Percentiles rank a stretch among this genome's conserved stretches.
phyloP scores from a whole-genome alignment of 1,140 invertebrate species.

The Antheraea mylitta region DNA sequence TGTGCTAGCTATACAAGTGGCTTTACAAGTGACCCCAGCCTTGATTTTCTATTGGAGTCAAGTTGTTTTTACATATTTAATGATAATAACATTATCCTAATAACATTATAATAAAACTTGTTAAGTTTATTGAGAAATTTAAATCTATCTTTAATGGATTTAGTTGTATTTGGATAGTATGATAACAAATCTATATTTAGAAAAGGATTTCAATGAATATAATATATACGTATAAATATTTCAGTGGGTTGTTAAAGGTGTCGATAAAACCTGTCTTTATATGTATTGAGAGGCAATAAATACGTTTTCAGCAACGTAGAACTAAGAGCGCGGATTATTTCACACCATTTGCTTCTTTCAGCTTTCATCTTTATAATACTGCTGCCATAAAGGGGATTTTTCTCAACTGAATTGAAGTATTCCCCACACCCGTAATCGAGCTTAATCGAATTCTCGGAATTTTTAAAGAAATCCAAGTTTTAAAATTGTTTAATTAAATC shows the following conservation, averaged over 20 bases:
- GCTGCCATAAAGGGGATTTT: conserved; percentile 57
- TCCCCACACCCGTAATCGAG: conserved; percentile 39
- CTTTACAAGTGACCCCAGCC: too few relatives aligned
- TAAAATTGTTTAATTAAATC: too few relatives aligned
- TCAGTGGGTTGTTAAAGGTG: conserved; percentile 6
- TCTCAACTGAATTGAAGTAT: conserved; percentile 58
- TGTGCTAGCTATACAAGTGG: too few relatives aligned
- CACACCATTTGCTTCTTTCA: conserved; percentile 76
- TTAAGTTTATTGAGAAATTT: too few relatives aligned
- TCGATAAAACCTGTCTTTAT: conserved; percentile 1
- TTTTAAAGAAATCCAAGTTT: conserved; percentile 19
- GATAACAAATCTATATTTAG: not conserved
- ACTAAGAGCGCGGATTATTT: conserved; percentile 76
- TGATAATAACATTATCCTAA: too few relatives aligned
- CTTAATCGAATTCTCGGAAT: conserved; percentile 51
- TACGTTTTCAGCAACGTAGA: conserved; percentile 71
- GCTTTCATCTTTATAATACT: conserved; percentile 67
- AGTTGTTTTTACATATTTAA: too few relatives aligned
- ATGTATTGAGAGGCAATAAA: conserved; percentile 58
- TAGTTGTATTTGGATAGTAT: not conserved
- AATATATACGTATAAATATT: not conserved
- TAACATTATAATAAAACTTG: too few relatives aligned
- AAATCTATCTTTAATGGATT: too few relatives aligned
- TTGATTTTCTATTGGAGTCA: too few relatives aligned
- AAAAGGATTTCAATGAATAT: not conserved